These are phyloP conservation scores for Salpingus planirostris DNA, from an alignment of 2,888 invertebrate species.

Conservation along the genomic window DNA sequence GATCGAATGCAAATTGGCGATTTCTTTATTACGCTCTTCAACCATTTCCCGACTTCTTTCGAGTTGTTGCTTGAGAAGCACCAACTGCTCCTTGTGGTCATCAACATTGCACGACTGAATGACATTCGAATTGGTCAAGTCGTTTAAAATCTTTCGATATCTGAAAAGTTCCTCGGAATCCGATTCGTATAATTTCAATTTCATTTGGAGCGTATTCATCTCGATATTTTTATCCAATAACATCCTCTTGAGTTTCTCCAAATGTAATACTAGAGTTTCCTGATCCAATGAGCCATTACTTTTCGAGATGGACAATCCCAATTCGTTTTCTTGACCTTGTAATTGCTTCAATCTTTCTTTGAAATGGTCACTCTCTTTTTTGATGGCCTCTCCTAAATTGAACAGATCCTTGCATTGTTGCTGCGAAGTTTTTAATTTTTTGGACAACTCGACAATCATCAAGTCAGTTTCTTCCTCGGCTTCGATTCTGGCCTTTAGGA, in stretches of 20 bases:
- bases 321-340: too few relatives aligned
- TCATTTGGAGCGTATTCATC: constrained; percentile 24
- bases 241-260: constrained; percentile 29
- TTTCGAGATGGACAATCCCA: too few relatives aligned
- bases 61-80: constrained; percentile 27
- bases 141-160: constrained; percentile 25
- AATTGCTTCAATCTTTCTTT: too few relatives aligned
- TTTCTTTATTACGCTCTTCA: constrained; percentile 28
- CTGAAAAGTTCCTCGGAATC: constrained; percentile 26
- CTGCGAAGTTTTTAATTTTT: constrained; percentile 26
- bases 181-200: constrained; percentile 24
- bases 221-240: constrained; percentile 29
- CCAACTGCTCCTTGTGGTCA: constrained; percentile 13
- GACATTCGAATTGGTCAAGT: constrained; percentile 14
- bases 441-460: constrained; percentile 20
- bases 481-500: constrained; percentile 17
- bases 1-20: constrained; percentile 22
- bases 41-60: constrained; percentile 23
- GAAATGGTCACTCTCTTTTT: constrained; percentile 29
- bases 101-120: constrained; percentile 2
- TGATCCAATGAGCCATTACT: too few relatives aligned
- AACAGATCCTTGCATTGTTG: constrained; percentile 29
- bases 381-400: constrained; percentile 24
- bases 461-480: constrained; percentile 21
- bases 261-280: constrained; percentile 16